phyloP scores from a whole-genome alignment of 2,113 vertebrate species.

The Ia io region DNA sequence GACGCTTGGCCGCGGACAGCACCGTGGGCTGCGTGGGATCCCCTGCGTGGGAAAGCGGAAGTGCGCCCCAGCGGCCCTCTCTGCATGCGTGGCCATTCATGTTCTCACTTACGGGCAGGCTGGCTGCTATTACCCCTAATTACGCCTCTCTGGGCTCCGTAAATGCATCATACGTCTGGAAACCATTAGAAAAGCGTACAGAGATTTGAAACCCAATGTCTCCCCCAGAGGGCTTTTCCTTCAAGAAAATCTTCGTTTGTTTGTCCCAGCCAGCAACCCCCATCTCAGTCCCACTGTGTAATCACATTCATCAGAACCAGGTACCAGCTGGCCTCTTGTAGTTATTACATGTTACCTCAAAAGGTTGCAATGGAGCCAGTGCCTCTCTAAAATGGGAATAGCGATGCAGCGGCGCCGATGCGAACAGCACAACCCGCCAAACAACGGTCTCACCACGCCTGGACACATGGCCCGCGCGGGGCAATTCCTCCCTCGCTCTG shows the following conservation, averaged over 20 bases:
- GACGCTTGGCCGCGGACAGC: not conserved
- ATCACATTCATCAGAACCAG: not conserved
- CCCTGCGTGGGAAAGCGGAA: not conserved
- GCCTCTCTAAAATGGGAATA: not conserved
- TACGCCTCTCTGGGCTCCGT: not conserved
- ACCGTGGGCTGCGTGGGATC: accelerated
- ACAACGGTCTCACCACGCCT: not conserved
- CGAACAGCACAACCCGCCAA: accelerated
- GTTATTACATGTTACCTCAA: not conserved
- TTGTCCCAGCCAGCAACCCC: not conserved
- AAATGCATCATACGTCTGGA: conserved; percentile 26
- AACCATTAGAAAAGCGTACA: conserved; percentile 33
- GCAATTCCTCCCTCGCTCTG: not conserved
- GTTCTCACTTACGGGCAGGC: not conserved
- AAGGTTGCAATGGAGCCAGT: not conserved
- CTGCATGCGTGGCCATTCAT: not conserved
- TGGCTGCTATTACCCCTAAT: conserved; percentile 33
- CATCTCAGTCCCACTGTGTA: not conserved
- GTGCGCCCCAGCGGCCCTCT: not conserved
- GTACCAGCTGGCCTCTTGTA: not conserved
- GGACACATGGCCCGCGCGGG: not conserved
- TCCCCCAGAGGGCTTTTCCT: not conserved
- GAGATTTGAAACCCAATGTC: conserved; percentile 29
- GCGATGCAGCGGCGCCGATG: not conserved
- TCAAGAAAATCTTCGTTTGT: conserved; percentile 19